Evolutionary conservation across 2,888 invertebrate genomes (phyloP).

Genomic region (Rotaria magnacalcarata): DNA sequence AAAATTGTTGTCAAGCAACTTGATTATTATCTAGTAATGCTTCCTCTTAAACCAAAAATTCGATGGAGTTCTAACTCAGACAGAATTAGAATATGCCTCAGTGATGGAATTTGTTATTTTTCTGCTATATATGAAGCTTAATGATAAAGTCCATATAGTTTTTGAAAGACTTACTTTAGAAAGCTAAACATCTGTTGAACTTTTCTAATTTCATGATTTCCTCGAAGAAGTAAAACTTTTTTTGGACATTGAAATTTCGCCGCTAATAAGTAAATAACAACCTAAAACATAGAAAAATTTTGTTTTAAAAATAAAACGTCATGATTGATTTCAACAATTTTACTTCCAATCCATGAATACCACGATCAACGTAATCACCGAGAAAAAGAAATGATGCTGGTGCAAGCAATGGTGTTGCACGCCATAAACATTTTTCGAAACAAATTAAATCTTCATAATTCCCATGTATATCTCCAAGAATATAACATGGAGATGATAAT

Average conservation of each 20-base stretch:
- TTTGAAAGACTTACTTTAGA: conserved; percentile 59
- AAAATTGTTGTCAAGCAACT: no score
- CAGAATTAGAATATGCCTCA: no score
- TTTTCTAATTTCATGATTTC: conserved; percentile 72
- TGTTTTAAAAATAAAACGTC: no score
- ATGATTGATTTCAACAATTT: conserved; percentile 39
- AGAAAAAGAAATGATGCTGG: conserved; percentile 69
- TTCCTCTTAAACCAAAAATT: no score
- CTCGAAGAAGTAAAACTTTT: conserved; percentile 67
- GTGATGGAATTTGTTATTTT: no score
- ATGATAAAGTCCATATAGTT: no score
- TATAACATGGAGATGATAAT: conserved; percentile 64
- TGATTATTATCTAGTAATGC: no score
- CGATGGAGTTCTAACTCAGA: no score
- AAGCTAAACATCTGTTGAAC: conserved; percentile 73
- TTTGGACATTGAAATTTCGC: conserved; percentile 69
- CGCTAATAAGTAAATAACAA: conserved; percentile 68
- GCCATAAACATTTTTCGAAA: conserved; percentile 71
- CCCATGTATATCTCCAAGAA: conserved; percentile 72
- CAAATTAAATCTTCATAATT: conserved; percentile 68
- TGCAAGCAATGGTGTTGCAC: conserved; percentile 66
- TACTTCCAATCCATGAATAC: conserved; percentile 68
- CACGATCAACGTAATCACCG: conserved; percentile 75
- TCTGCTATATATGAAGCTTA: no score
- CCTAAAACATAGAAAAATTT: background rate